Evolutionary conservation across 2,888 invertebrate species (phyloP).

Genomic region (Antheraea yamamai): DNA sequence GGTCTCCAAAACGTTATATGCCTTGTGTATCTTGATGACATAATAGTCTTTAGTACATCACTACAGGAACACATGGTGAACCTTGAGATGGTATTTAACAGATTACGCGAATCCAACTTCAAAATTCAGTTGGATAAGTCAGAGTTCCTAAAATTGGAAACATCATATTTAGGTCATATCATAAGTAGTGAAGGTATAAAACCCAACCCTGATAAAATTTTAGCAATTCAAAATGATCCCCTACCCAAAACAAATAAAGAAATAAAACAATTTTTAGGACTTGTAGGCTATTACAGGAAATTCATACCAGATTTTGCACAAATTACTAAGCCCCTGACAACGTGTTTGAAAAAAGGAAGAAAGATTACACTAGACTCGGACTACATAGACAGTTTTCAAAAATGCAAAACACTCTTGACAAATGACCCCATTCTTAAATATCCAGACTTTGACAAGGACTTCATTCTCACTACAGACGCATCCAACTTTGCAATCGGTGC

Average conservation of each 20-base stretch:
- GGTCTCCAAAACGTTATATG: neutral
- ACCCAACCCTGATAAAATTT: neutral
- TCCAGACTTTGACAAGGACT: conserved; percentile 8
- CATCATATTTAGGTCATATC: neutral
- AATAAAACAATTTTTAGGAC: conserved; percentile 38
- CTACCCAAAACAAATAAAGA: conserved; percentile 37
- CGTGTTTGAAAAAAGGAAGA: conserved; percentile 31
- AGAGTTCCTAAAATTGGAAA: neutral
- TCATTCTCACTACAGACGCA: conserved; percentile 41
- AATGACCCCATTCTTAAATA: conserved; percentile 41
- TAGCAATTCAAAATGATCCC: conserved; percentile 27
- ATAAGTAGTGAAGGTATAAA: neutral
- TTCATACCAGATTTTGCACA: conserved; percentile 40
- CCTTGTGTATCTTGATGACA: too few species aligned
- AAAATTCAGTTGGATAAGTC: too few species aligned
- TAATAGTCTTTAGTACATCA: too few species aligned
- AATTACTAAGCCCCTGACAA: conserved; percentile 33
- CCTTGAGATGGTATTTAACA: too few species aligned
- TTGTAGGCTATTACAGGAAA: conserved; percentile 39
- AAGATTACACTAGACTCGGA: conserved; percentile 27
- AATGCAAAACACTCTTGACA: conserved; percentile 29
- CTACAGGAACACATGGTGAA: too few species aligned
- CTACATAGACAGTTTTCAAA: conserved; percentile 32
- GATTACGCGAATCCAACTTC: too few species aligned
- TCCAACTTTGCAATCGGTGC: conserved; percentile 41